Conservation (phyloP, 1,140 invertebrate genomes). For the Pseudomyrmex concolor region DNA sequence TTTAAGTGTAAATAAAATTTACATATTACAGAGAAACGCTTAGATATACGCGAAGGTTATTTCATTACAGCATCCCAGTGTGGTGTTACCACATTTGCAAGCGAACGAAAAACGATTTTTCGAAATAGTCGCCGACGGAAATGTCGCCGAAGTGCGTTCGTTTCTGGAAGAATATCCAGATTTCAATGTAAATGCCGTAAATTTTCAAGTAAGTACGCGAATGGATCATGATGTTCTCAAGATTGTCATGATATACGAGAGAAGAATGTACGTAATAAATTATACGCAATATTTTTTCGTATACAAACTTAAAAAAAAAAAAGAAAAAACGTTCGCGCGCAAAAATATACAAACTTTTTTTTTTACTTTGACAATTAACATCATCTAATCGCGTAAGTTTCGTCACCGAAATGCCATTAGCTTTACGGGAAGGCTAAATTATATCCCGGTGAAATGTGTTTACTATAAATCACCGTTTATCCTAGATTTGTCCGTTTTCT, state of each 20-base stretch:
- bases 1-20: no score
- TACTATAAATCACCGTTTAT: conserved; percentile 9
- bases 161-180: conserved; percentile 79
- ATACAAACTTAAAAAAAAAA: no score
- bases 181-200: conserved; percentile 85
- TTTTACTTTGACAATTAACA: background rate
- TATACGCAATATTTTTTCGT: no score
- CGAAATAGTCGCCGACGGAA: conserved; percentile 80
- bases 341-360: background rate
- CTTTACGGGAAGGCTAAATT: conserved; percentile 11
- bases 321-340: no score
- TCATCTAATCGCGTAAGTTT: background rate
- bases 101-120: conserved; percentile 84
- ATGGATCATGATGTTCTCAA: background rate
- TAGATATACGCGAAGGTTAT: background rate
- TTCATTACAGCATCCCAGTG: conserved; percentile 71
- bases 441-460: conserved; percentile 6
- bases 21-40: no score
- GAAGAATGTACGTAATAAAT: background rate
- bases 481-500: conserved; percentile 11
- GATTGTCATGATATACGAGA: background rate
- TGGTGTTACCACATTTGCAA: conserved; percentile 82
- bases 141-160: conserved; percentile 78
- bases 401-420: conserved; percentile 5
- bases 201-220: conserved; percentile 83